Evolutionary conservation across 2,888 invertebrate species (phyloP).

Genomic region (Phortica okadai): DNA sequence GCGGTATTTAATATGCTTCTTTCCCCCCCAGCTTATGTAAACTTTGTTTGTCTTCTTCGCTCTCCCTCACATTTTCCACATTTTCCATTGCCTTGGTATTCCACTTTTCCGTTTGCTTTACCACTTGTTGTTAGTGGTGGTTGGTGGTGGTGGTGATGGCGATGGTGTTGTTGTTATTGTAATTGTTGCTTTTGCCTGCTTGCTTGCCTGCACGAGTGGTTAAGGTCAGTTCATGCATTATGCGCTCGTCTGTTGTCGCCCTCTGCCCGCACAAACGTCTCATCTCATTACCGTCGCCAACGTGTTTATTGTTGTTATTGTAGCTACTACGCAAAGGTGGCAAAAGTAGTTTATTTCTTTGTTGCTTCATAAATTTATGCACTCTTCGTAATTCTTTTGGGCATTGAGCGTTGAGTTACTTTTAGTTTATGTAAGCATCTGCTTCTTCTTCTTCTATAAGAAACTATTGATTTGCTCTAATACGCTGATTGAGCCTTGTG

Average conservation of each 20-base stretch:
- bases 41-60: constrained; percentile 43
- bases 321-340: neutral
- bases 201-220: constrained; percentile 46
- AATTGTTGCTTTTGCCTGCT: neutral
- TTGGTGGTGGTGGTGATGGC: neutral
- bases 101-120: neutral
- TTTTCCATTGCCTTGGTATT: neutral
- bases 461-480: too few species aligned
- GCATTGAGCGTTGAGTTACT: neutral
- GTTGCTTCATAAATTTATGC: neutral
- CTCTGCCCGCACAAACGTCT: neutral
- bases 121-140: constrained; percentile 8
- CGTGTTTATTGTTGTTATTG: neutral
- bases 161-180: neutral
- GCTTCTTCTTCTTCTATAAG: too few species aligned
- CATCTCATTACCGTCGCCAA: neutral
- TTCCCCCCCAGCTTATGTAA: constrained; percentile 45
- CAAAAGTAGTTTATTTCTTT: constrained; percentile 8
- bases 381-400: neutral
- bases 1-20: constrained; percentile 70
- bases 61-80: neutral
- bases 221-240: constrained; percentile 72
- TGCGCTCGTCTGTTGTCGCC: constrained; percentile 38
- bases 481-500: too few species aligned
- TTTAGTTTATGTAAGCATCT: neutral